Conservation (phyloP, 2,113 vertebrate species). For the Corythornis madagascariensis region DNA sequence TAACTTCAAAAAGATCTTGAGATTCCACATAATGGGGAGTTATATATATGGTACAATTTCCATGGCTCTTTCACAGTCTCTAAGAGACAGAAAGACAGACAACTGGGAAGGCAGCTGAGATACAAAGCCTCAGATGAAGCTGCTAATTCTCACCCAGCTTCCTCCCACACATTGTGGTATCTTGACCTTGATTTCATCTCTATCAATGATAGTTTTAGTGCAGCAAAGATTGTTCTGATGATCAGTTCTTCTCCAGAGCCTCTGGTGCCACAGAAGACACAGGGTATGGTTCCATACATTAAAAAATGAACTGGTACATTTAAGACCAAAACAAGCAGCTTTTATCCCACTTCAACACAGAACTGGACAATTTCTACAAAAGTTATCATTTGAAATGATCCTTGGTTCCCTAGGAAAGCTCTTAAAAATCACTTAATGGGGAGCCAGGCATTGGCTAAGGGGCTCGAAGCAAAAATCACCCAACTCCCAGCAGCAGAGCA, state of each 20-base stretch:
- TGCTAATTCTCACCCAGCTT: slow-evolving; percentile 56
- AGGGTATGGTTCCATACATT: background rate
- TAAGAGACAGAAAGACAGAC: slow-evolving; percentile 32
- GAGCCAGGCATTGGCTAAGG: background rate
- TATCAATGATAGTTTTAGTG: slow-evolving; percentile 42
- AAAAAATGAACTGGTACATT: background rate
- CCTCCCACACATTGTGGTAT: slow-evolving; percentile 45
- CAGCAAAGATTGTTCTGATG: slow-evolving; percentile 30
- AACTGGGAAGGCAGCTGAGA: background rate
- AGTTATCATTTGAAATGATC: background rate
- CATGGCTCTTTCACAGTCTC: slow-evolving; percentile 22
- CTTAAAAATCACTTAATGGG: background rate
- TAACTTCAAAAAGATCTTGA: slow-evolving; percentile 40
- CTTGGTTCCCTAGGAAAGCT: background rate
- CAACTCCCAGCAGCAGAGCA: background rate
- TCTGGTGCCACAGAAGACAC: background rate
- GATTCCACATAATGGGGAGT: slow-evolving; percentile 14
- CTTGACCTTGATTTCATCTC: slow-evolving; percentile 62
- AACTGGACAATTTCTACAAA: background rate
- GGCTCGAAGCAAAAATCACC: background rate
- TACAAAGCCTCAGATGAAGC: slow-evolving; percentile 20
- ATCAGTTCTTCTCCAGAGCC: background rate
- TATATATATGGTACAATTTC: slow-evolving; percentile 24
- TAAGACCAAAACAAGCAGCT: background rate
- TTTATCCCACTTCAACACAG: background rate